Conservation (phyloP, 2,113 vertebrate genomes). For the Megaceryle maxima region DNA sequence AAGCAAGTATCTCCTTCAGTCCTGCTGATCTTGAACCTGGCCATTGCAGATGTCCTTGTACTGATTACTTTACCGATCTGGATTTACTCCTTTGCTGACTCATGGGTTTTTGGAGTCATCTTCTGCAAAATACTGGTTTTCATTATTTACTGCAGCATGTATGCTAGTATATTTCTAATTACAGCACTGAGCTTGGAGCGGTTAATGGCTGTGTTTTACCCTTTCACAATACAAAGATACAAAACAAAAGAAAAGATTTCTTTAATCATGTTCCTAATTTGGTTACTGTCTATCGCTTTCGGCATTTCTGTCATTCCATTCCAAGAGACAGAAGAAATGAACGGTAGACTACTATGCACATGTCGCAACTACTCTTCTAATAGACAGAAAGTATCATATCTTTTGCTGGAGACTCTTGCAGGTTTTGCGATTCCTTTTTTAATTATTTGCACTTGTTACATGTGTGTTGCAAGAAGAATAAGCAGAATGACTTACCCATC, state of each 20-base stretch:
- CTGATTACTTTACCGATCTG: slow-evolving; percentile 74
- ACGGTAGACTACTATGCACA: neutral
- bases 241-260: neutral
- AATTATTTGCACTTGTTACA: slow-evolving; percentile 70
- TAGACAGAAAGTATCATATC: neutral
- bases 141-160: slow-evolving; percentile 72
- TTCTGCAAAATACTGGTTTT: slow-evolving; percentile 70
- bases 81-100: slow-evolving; percentile 70
- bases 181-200: slow-evolving; percentile 75
- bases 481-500: slow-evolving; percentile 41
- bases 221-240: slow-evolving; percentile 60
- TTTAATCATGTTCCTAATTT: slow-evolving; percentile 28
- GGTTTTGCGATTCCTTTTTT: slow-evolving; percentile 69
- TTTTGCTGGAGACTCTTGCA: slow-evolving; percentile 67
- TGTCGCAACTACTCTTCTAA: slow-evolving; percentile 19
- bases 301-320: slow-evolving; percentile 57
- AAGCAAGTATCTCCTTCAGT: slow-evolving; percentile 66
- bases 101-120: slow-evolving; percentile 59
- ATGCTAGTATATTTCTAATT: slow-evolving; percentile 73
- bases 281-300: slow-evolving; percentile 61
- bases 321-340: neutral
- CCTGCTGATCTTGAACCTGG: slow-evolving; percentile 74
- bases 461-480: slow-evolving; percentile 64
- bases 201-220: slow-evolving; percentile 70
- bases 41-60: slow-evolving; percentile 71